Base-by-base conservation (phyloP, 1,140 invertebrate species). In the Paraescarpia echinospica region DNA sequence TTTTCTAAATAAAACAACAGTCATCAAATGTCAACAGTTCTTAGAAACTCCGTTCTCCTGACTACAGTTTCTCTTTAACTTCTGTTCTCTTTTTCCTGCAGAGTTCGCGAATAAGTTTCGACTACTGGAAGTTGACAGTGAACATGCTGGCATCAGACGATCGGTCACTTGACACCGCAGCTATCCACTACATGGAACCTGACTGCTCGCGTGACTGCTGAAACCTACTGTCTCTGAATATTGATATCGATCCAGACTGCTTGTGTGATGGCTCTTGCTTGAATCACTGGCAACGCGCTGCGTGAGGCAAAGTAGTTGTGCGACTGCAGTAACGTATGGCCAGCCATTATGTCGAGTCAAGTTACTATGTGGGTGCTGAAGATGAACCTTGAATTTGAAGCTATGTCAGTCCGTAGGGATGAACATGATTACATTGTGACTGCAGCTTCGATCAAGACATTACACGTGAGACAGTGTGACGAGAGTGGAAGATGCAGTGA, bases 101-200 rank as follows among this genome's bases (percentile, higher is more conserved):
- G 95, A 95, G 95, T 94, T 96, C 95, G 48, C 93, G 95, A 91
- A 96, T 96, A 31, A 95, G 94, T 93, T 96, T 96, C 93, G 95
- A 95, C 33, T 96, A 95, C 92, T 96, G 95, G 95, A 96, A 96
- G 93, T 93, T 94, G 89, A 96, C 95, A 89, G 95, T 96, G 33
- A 94, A 77, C 59, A 77, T 77, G 59, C 59, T 77, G 59, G 59
- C 59, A 77, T 77, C 59, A 27, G 59, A 77, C 22, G 59, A 77
- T 77, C 59, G 59, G 27, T 77, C 59, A 77, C 59, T 77, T 31
- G 59, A 77, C 59, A 77, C 59, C 22, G 59, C 59, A 0, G 59
- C 59, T 18, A 77, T 77, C 59, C 59, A 77, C 59, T 77, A 77
- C 59, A 77, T 77, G 59, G 59, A 77, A 18, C 59, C 59, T 77